A percentile compares a stretch with the other conserved stretches of the same genome.
Conservation (phyloP, 1,140 invertebrate genomes). For the Rhopalosiphum maidis region DNA sequence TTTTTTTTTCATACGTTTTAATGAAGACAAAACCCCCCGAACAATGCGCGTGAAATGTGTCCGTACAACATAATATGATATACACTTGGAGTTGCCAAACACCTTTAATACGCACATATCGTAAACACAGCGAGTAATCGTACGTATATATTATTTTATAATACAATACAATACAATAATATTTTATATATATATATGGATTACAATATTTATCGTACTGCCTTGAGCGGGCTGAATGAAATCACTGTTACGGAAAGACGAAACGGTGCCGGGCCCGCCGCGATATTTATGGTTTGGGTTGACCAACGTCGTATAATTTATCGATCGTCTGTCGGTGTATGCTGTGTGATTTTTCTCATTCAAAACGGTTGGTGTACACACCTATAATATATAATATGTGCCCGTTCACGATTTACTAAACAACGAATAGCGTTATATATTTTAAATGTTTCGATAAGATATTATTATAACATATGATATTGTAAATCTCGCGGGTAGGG, state of each 20-base stretch:
- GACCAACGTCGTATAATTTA: slow-evolving; percentile 48
- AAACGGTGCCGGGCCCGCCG: background rate
- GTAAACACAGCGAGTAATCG: background rate
- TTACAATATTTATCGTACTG: background rate
- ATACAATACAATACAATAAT: background rate
- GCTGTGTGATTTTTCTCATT: slow-evolving; percentile 21
- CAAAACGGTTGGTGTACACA: background rate
- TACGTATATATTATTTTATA: background rate
- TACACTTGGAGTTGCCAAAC: slow-evolving; percentile 39
- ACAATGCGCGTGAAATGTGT: slow-evolving; percentile 14
- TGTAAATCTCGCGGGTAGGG: background rate
- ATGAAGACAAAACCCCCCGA: slow-evolving; percentile 22
- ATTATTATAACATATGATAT: background rate
- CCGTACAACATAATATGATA: background rate
- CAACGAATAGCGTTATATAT: background rate
- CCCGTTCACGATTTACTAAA: background rate
- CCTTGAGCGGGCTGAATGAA: background rate
- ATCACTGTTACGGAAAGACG: slow-evolving; percentile 51
- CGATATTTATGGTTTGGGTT: slow-evolving; percentile 26
- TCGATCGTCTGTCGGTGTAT: background rate
- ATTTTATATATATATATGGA: too few species aligned
- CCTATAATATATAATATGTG: background rate
- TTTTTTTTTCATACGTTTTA: slow-evolving; percentile 25
- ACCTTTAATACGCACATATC: background rate
- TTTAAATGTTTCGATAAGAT: background rate